Conservation (phyloP, 1,140 invertebrate genomes). For the Cyclargus thomasi region DNA sequence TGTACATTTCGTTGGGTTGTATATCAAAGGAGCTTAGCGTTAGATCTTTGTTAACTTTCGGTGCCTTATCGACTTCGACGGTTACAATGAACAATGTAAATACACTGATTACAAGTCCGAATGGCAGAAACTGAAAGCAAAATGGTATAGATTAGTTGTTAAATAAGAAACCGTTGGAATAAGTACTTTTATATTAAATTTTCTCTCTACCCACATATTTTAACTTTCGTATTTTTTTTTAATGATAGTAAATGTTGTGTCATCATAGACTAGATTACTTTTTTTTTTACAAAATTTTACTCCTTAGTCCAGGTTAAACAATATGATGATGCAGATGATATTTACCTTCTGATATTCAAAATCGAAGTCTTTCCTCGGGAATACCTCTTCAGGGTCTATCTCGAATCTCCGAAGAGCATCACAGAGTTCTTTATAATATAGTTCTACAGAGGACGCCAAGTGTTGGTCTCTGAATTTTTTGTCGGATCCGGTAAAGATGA, state of each 20-base stretch:
- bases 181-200: too few species aligned
- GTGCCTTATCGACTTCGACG: conserved; percentile 34
- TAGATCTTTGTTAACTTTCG: conserved; percentile 26
- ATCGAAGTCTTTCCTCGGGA: conserved; percentile 39
- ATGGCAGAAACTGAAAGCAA: conserved; percentile 39
- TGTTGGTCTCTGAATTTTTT: conserved; percentile 56
- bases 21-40: conserved; percentile 30
- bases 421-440: conserved; percentile 66
- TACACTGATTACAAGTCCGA: conserved; percentile 31
- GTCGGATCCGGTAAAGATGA: conserved; percentile 72
- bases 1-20: conserved; percentile 33
- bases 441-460: conserved; percentile 59
- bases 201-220: too few species aligned
- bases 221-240: too few species aligned
- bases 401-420: conserved; percentile 31
- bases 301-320: too few species aligned
- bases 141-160: not conserved
- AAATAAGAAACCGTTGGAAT: too few species aligned
- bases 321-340: too few species aligned
- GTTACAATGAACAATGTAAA: conserved; percentile 39
- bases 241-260: too few species aligned
- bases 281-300: too few species aligned
- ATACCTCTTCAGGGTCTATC: conserved; percentile 33
- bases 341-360: conserved; percentile 43
- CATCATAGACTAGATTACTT: too few species aligned